Evolutionary conservation across 1,140 invertebrate genomes (phyloP).

Genomic region (Euborellia annulipes): DNA sequence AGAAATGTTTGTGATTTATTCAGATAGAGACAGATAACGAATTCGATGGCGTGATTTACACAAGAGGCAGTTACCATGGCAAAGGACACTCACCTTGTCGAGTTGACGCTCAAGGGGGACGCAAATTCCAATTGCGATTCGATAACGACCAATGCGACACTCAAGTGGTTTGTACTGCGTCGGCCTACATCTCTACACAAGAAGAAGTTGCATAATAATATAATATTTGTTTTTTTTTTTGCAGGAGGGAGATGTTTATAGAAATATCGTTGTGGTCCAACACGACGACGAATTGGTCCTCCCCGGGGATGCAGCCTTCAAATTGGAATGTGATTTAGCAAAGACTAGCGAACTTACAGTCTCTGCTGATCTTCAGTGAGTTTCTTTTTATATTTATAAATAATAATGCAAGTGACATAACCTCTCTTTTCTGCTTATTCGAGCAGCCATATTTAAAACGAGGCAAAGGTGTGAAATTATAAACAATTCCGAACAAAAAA

Average conservation of each 20-base stretch:
- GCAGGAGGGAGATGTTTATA: slow-evolving; percentile 33
- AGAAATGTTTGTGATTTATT: slow-evolving; percentile 12
- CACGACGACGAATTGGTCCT: slow-evolving; percentile 44
- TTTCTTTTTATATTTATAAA: too few species aligned
- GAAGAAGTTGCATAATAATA: too few species aligned
- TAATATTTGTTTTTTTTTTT: slow-evolving; percentile 9
- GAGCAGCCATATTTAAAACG: too few species aligned
- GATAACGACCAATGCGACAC: slow-evolving; percentile 36
- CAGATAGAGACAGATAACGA: slow-evolving; percentile 34
- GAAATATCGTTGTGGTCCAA: slow-evolving; percentile 39
- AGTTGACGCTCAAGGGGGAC: slow-evolving; percentile 29
- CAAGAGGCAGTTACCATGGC: slow-evolving; percentile 39
- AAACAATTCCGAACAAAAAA: too few species aligned
- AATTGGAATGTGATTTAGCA: slow-evolving; percentile 40
- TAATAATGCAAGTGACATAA: too few species aligned
- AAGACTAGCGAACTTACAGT: slow-evolving; percentile 32
- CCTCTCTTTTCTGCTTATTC: too few species aligned
- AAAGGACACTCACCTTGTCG: slow-evolving; percentile 34
- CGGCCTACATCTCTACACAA: too few species aligned
- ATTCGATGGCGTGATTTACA: slow-evolving; percentile 43
- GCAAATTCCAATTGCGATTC: slow-evolving; percentile 36
- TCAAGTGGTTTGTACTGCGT: slow-evolving; percentile 12
- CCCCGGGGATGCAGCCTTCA: slow-evolving; percentile 43
- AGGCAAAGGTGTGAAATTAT: too few species aligned
- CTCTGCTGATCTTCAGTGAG: slow-evolving; percentile 28